These are phyloP conservation scores for Numenius arquata DNA, from an alignment of 2,113 vertebrate species.

Conservation along the genomic window DNA sequence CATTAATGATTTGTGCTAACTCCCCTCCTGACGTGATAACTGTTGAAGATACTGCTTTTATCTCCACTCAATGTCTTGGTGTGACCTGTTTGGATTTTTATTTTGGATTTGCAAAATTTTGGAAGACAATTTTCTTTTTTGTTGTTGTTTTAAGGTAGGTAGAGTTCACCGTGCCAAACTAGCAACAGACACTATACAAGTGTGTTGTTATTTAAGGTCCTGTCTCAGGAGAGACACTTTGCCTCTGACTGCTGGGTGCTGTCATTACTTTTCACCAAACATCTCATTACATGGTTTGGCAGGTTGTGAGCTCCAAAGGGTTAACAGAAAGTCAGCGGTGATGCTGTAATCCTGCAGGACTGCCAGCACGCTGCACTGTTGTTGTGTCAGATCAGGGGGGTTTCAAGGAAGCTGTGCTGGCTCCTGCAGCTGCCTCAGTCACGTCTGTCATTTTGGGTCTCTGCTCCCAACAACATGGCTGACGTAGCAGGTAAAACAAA, in stretches of 20 bases:
- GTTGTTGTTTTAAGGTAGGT: not conserved
- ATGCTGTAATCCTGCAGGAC: conserved; percentile 56
- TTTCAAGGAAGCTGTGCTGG: not conserved
- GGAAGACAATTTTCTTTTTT: not conserved
- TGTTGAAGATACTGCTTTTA: not conserved
- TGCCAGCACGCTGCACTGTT: conserved; percentile 49
- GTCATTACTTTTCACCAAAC: not conserved
- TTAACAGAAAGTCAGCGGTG: conserved; percentile 15
- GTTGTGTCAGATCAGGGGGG: conserved; percentile 8
- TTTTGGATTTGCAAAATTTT: not conserved
- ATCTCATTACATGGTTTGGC: not conserved
- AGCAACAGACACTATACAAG: not conserved
- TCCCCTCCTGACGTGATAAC: not conserved
- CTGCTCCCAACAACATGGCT: conserved; percentile 45
- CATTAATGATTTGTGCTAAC: not conserved
- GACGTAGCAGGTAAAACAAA: not conserved
- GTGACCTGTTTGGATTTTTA: not conserved
- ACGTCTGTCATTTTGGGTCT: conserved; percentile 41
- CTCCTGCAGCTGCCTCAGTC: conserved; percentile 39
- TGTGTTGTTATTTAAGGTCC: not conserved
- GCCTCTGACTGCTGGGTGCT: too few relatives aligned
- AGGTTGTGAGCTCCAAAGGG: not conserved
- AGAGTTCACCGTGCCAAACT: not conserved
- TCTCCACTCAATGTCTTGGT: not conserved
- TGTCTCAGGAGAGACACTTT: not conserved